phyloP scores from a whole-genome alignment of 2,113 vertebrate species.

The Odontesthes bonariensis region DNA sequence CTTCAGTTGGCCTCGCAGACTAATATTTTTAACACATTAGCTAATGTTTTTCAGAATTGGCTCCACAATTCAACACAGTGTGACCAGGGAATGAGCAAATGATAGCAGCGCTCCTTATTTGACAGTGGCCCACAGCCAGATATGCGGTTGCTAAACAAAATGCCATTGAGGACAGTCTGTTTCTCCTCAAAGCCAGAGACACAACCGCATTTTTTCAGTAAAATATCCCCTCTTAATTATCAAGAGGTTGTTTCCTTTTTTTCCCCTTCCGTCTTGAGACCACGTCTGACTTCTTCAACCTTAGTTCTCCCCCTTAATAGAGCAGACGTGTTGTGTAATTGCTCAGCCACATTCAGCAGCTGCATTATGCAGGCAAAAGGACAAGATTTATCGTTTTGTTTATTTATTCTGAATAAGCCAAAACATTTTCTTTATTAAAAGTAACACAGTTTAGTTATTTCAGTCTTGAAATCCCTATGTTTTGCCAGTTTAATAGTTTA shows the following conservation, averaged over 20 bases:
- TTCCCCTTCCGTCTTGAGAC: conserved; percentile 10
- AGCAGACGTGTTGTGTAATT: conserved; percentile 47
- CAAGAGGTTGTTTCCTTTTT: conserved; percentile 47
- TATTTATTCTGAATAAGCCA: too few relatives aligned
- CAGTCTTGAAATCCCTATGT: too few relatives aligned
- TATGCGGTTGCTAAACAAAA: conserved; percentile 76
- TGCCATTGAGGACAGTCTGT: conserved; percentile 72
- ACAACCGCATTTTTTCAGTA: conserved; percentile 54
- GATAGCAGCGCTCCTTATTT: conserved; percentile 72
- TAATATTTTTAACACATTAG: conserved; percentile 62
- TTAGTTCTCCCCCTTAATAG: conserved; percentile 52
- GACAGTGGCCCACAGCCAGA: conserved; percentile 67
- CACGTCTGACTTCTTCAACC: conserved; percentile 48
- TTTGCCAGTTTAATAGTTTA: background rate
- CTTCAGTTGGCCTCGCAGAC: conserved; percentile 17
- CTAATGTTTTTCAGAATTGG: conserved; percentile 56
- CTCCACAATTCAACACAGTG: conserved; percentile 45
- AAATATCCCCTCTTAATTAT: conserved; percentile 68
- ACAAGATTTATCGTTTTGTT: conserved; percentile 22
- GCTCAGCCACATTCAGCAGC: conserved; percentile 26
- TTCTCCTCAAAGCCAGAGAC: conserved; percentile 68
- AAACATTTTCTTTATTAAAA: conserved; percentile 8
- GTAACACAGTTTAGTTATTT: background rate
- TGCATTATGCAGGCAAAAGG: conserved; percentile 12
- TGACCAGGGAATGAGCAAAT: conserved; percentile 60